Conservation (phyloP, 2,797 vertebrate species). For the Arctocebus calabarensis region DNA sequence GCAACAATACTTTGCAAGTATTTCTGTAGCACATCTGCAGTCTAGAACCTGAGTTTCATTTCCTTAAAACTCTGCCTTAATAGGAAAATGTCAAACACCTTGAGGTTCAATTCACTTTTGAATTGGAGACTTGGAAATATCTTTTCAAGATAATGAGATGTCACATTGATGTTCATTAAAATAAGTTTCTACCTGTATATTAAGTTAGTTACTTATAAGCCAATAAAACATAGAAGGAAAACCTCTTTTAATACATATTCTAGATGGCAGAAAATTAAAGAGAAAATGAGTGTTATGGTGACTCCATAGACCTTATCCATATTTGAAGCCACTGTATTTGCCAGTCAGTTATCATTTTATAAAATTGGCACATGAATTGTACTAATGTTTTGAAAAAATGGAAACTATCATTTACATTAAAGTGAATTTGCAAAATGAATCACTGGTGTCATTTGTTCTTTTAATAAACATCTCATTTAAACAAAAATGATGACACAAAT, state of each 20-base stretch:
- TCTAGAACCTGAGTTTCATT: not conserved
- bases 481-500: not conserved
- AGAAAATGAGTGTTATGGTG: not conserved
- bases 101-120: not conserved
- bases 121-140: not conserved
- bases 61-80: not conserved
- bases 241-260: not conserved
- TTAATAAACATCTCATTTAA: not conserved
- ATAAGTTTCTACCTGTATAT: not conserved
- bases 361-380: not conserved
- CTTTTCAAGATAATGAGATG: not conserved
- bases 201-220: not conserved
- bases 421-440: not conserved
- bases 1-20: not conserved
- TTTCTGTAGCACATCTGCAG: not conserved
- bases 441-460: not conserved
- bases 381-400: not conserved
- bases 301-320: not conserved
- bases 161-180: not conserved
- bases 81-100: not conserved
- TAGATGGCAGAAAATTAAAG: not conserved
- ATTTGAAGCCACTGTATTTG: not conserved
- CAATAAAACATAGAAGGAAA: slow-evolving; percentile 7
- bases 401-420: not conserved
- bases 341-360: not conserved